Percentiles rank a stretch among this genome's conserved stretches.
phyloP scores from a whole-genome alignment of 2,888 invertebrate genomes.

The Lampropteryx suffumata region DNA sequence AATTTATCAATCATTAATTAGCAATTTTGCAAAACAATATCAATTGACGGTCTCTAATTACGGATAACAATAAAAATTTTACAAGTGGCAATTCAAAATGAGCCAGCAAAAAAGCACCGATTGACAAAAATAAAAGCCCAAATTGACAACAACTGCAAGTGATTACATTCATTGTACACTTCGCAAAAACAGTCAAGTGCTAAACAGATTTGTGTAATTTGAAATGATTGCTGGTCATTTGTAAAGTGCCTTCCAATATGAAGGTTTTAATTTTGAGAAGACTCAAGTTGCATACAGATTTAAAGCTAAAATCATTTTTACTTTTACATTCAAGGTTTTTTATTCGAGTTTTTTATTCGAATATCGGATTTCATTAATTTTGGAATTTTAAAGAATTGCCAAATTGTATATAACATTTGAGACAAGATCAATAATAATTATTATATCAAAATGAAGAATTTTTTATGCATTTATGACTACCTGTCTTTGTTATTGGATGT shows the following conservation, averaged over 20 bases:
- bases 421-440: too few species aligned
- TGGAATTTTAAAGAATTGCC: background rate
- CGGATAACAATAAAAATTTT: constrained; percentile 41
- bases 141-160: constrained; percentile 48
- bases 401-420: too few species aligned
- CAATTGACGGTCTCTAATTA: constrained; percentile 48
- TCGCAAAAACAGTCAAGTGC: constrained; percentile 40
- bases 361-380: background rate
- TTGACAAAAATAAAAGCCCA: constrained; percentile 14
- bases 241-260: constrained; percentile 47
- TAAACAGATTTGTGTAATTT: constrained; percentile 51
- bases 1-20: constrained; percentile 22
- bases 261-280: constrained; percentile 10
- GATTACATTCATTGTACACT: constrained; percentile 52
- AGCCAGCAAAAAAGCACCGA: constrained; percentile 12
- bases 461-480: too few species aligned
- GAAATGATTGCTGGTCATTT: constrained; percentile 56
- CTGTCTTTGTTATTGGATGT: too few species aligned
- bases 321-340: too few species aligned
- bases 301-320: background rate
- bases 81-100: constrained; percentile 49
- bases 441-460: too few species aligned
- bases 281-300: constrained; percentile 5
- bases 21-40: constrained; percentile 39
- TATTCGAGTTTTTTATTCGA: background rate